Evolutionary conservation across 2,888 invertebrate genomes (phyloP), one percentile per base, ranked within the genome.

Genomic region (Andrena minutula): DNA sequence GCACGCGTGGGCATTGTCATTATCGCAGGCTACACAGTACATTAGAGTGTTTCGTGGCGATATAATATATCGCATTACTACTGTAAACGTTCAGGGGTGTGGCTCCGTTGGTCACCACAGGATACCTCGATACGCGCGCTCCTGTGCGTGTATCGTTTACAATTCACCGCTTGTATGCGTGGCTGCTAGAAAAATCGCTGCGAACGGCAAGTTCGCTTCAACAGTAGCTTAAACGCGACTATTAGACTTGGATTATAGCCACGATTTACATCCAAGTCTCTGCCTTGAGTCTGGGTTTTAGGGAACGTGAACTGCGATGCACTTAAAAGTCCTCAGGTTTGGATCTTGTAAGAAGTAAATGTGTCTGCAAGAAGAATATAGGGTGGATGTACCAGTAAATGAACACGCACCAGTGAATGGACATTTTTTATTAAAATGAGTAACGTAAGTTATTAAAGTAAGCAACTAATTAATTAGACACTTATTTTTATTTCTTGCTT

Each of bases 31-130:
- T 79, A 82, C 82, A 80, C 82, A 79, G 74, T 76, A 79, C 80
- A 78, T 81, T 83, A 68, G 75, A 81, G 73, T 85, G 79, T 76
- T 79, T 77, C 76, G 64, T 75, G 71, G 65, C 84, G 77, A 79
- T 85, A 75, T 80, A 85, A 76, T 76, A 80, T 87, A 79, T 87
- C 87, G 26, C 78, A 69, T 87, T 87, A 87, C 85, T 82, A 82
- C 71, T 79, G 85, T 77, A 85, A 86, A 86, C 79, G 80, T 78
- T 78, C 60, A 58, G 75, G 79, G 81, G 87, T 82, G 83, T 79
- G 87, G 82, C 71, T 66, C 65, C 35, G 56, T 78, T 72, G 77
- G 28, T 72, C 74, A 76, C 75, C 47, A 79, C 53, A 71, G 60
- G 69, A 86, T 78, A 78, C 73, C 60, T 66, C 61, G 65, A 73